Base-by-base conservation (phyloP, 2,888 invertebrate genomes). In the Pinctada fucata region DNA sequence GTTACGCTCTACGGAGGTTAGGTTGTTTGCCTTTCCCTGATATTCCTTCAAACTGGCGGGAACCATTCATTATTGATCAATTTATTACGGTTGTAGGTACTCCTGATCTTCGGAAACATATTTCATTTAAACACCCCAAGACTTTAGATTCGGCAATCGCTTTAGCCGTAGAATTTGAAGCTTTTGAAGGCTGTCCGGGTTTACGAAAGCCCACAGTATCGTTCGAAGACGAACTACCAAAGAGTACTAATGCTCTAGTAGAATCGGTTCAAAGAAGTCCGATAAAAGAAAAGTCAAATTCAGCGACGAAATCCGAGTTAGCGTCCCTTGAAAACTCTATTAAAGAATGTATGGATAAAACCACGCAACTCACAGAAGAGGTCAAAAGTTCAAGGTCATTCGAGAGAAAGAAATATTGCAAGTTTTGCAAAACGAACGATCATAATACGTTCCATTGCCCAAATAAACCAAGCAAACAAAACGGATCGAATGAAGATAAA, bases 61-160 rank as follows among this genome's bases (percentile, higher is more conserved):
- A 72, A 51, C 71, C 16, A 50, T 50, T 65, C 45, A 66, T 72
- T 10, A 31, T 76, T 5, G 70, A 76, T 10, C 71, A 76, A 50
- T 72, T 76, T 48, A 76, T 76, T 48, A 49, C 49, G n/a, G 72
- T 72, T 1, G 13, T 72, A 52, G 51, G 65, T 1, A 31, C 64
- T 45, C n/a, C 66, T 51, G 72, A 71, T 3, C 49, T 76, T 31
- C 63, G 65, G 5, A 50, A 65, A 5, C 72, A 72, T 47, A 72
- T 76, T 63, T 49, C 63, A n/a, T 72, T 76, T 49, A 47, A 70
- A 6, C 65, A 71, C 64, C 76, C 76, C 2, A 16, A 72, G 13
- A 65, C 72, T 16, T 45, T 72, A 49, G 76, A 76, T 13, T 47
- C 71, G n/a, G 71, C 76, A 47, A 76, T 76, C 16, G 31, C 72